These are phyloP conservation scores for Archilochus colubris DNA, from an alignment of 2,113 vertebrate species.

Conservation along the genomic window DNA sequence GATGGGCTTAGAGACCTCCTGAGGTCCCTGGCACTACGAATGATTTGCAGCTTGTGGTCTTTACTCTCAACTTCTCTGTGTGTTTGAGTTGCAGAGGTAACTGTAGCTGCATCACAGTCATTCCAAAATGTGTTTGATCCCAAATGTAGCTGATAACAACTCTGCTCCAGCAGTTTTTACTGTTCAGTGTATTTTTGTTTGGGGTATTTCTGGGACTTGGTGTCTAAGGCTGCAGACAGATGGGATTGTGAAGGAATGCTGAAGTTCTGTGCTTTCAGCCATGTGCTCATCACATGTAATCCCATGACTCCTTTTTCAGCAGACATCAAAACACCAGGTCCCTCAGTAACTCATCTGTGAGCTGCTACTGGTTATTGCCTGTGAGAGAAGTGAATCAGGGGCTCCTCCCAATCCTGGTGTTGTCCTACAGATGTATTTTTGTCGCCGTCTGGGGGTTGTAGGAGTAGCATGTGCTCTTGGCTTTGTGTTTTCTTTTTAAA, in stretches of 20 bases:
- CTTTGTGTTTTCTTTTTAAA: background rate
- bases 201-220: background rate
- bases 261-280: background rate
- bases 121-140: background rate
- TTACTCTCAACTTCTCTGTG: accelerated
- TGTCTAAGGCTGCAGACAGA: background rate
- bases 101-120: background rate
- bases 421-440: background rate
- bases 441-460: background rate
- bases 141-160: accelerated
- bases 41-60: accelerated
- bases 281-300: accelerated
- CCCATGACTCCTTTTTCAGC: background rate
- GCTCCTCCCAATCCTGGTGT: background rate
- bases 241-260: background rate
- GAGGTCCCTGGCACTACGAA: background rate
- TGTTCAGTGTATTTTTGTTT: accelerated
- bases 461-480: background rate
- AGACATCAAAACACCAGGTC: background rate
- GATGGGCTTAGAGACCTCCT: background rate
- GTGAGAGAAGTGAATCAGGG: accelerated
- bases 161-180: background rate
- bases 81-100: background rate
- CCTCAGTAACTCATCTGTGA: accelerated
- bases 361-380: background rate